Evolutionary conservation across 2,113 vertebrate species (phyloP).

Genomic region (Zeus faber): DNA sequence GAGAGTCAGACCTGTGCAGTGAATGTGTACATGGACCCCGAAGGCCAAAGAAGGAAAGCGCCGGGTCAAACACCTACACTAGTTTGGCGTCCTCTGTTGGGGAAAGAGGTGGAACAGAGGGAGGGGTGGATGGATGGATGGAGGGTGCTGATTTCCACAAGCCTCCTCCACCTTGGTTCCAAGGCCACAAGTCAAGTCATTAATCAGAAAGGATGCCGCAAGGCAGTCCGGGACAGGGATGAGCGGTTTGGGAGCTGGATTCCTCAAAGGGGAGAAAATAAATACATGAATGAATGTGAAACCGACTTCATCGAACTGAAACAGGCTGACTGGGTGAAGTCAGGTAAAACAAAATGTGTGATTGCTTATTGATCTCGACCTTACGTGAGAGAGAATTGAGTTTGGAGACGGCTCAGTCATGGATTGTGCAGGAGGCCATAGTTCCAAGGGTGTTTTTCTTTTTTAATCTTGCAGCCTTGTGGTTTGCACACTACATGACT

Average conservation of each 20-base stretch:
- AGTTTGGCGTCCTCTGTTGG: too few relatives aligned
- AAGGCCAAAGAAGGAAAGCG: conserved; percentile 32
- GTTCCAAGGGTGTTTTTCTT: too few relatives aligned
- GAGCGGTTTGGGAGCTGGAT: too few relatives aligned
- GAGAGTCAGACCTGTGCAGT: conserved; percentile 13
- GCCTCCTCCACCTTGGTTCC: conserved; percentile 39
- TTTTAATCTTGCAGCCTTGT: too few relatives aligned
- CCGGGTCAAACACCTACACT: conserved; percentile 5
- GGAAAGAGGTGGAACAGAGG: conserved; percentile 21
- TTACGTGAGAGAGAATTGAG: neutral
- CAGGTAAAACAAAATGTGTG: too few relatives aligned
- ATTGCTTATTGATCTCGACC: neutral
- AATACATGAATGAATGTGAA: conserved; percentile 30
- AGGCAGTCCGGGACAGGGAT: conserved; percentile 10
- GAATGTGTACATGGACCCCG: conserved; percentile 12
- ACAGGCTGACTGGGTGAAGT: neutral
- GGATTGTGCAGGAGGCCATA: too few relatives aligned
- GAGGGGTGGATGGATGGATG: neutral
- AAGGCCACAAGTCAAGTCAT: conserved; percentile 38
- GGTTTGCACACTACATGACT: too few relatives aligned
- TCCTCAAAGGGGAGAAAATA: conserved; percentile 22
- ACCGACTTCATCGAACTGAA: neutral
- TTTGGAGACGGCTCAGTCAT: neutral
- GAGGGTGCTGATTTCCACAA: conserved; percentile 48
- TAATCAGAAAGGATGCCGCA: conserved; percentile 38